phyloP scores from a whole-genome alignment of 2,888 invertebrate species.

The Temnothorax ravouxi region DNA sequence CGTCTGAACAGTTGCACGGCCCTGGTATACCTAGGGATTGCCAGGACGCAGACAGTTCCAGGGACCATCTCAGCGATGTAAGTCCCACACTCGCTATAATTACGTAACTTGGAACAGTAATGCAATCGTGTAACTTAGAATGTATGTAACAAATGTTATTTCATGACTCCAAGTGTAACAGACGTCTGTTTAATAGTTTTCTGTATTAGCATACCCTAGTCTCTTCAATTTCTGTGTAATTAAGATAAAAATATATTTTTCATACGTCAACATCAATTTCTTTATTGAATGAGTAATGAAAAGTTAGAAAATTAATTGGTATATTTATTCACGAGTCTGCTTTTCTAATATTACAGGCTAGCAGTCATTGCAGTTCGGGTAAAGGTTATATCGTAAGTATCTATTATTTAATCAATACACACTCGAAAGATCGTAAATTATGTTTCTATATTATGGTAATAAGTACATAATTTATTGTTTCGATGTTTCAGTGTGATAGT shows the following conservation, averaged over 20 bases:
- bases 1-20: constrained; percentile 93
- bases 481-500: constrained; percentile 95
- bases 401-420: constrained; percentile 57
- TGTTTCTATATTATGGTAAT: not conserved
- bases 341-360: constrained; percentile 89
- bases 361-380: constrained; percentile 97
- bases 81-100: constrained; percentile 82
- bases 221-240: not conserved
- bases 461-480: constrained; percentile 80
- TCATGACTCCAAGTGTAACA: too few relatives aligned
- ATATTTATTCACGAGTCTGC: not conserved
- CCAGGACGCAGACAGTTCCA: constrained; percentile 93
- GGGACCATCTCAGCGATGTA: constrained; percentile 95
- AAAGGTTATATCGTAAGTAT: constrained; percentile 98
- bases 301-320: constrained; percentile 8
- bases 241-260: not conserved
- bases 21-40: constrained; percentile 87
- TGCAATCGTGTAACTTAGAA: not conserved
- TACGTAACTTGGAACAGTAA: not conserved
- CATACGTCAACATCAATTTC: not conserved
- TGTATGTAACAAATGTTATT: not conserved
- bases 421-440: constrained; percentile 56
- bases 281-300: not conserved
- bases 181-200: not conserved
- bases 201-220: not conserved